Evolutionary conservation across 2,797 vertebrate species (phyloP).

Genomic region (Crocodylus rhombifer): DNA sequence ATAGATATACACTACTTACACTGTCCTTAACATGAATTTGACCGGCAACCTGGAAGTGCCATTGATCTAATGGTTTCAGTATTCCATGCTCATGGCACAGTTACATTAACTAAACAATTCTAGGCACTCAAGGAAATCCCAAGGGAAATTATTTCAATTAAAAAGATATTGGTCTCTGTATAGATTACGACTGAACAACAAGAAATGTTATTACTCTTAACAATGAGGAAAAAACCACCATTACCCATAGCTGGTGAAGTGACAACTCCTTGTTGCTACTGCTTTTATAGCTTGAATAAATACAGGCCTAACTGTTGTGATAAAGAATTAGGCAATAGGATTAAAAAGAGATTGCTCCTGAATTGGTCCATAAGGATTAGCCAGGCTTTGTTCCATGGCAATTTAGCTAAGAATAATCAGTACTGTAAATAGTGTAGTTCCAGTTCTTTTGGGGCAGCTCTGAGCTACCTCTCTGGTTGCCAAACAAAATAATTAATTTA

Average conservation of each 20-base stretch:
- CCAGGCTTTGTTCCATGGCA: conserved; percentile 77
- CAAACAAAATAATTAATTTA: conserved; percentile 32
- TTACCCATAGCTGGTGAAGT: not conserved
- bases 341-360: conserved; percentile 70
- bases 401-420: conserved; percentile 75
- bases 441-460: conserved; percentile 59
- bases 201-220: conserved; percentile 18
- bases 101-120: not conserved
- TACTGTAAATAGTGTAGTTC: conserved; percentile 61
- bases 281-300: conserved; percentile 3
- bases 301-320: conserved; percentile 32
- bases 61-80: not conserved
- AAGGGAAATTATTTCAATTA: conserved; percentile 18
- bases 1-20: not conserved
- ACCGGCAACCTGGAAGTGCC: not conserved
- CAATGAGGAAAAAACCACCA: not conserved
- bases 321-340: conserved; percentile 63
- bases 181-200: conserved; percentile 43
- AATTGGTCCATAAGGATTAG: conserved; percentile 70
- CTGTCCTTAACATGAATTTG: not conserved
- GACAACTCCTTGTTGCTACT: not conserved
- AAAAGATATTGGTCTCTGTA: not conserved
- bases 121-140: conserved; percentile 43
- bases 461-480: not conserved
- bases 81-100: not conserved